Evolutionary conservation across 2,888 invertebrate genomes (phyloP).

Genomic region (Julus scandinavius): DNA sequence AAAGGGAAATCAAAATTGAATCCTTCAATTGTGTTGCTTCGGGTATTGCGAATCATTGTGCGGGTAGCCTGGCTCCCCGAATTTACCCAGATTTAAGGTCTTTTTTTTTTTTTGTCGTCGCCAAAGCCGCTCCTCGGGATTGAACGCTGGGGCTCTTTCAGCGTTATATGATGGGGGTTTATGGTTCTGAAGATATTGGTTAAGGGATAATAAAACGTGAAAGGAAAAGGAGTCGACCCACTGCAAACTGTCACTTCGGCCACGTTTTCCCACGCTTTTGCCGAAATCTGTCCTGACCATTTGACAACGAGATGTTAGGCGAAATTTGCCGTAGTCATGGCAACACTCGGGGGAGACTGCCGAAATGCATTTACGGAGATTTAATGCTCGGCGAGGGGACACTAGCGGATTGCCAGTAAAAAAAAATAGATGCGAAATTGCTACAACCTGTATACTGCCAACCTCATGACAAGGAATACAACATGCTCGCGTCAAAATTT

Average conservation of each 20-base stretch:
- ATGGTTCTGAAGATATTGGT: constrained; percentile 45
- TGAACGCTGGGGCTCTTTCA: neutral
- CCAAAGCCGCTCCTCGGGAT: neutral
- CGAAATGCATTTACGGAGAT: constrained; percentile 30
- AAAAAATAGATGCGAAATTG: neutral
- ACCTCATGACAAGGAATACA: neutral
- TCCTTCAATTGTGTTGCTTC: constrained; percentile 6
- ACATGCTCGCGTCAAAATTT: neutral
- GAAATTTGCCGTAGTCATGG: constrained; percentile 19
- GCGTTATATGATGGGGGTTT: constrained; percentile 23
- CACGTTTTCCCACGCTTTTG: neutral
- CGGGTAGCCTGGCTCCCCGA: neutral
- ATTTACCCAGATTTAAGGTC: neutral
- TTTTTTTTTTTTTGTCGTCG: neutral
- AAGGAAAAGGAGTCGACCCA: constrained; percentile 44
- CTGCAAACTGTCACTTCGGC: constrained; percentile 33
- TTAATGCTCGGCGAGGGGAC: neutral
- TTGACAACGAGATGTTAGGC: constrained; percentile 19
- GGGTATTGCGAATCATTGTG: neutral
- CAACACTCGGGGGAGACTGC: constrained; percentile 13
- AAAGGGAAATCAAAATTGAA: constrained; percentile 27
- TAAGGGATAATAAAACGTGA: constrained; percentile 47
- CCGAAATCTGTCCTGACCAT: constrained; percentile 47
- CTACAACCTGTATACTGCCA: neutral
- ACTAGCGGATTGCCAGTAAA: neutral